Percentiles rank a stretch among this genome's conserved stretches.
These are phyloP conservation scores for Sebastes elongatus DNA, from an alignment of 2,797 vertebrate species.

Conservation along the genomic window DNA sequence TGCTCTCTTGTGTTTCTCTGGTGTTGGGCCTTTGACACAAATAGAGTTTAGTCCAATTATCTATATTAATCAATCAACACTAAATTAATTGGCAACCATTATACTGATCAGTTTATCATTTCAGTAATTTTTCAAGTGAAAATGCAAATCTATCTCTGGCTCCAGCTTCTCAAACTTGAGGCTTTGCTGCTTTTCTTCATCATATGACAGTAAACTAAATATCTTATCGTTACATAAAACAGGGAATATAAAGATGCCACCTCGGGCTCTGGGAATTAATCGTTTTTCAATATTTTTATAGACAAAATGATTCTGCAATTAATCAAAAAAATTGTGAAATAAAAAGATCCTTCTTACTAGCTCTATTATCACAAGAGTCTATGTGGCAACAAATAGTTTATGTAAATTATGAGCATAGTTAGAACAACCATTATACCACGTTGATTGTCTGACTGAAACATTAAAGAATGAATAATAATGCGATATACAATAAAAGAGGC, in stretches of 20 bases:
- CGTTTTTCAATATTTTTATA: neutral
- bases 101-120: neutral
- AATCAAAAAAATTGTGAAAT: neutral
- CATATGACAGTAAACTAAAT: neutral
- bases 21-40: no score
- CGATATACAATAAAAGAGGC: neutral
- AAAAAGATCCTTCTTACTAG: neutral
- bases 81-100: neutral
- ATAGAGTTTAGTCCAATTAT: neutral
- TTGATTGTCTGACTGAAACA: neutral
- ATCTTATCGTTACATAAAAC: neutral
- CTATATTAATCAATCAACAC: neutral
- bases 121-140: neutral
- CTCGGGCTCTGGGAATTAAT: no score
- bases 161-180: neutral
- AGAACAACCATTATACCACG: neutral
- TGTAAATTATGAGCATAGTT: neutral
- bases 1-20: neutral
- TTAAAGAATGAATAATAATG: neutral
- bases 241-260: no score
- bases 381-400: neutral
- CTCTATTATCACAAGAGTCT: neutral
- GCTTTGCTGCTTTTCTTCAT: no score
- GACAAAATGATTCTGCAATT: fast-evolving
- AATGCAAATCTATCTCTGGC: fast-evolving